Evolutionary conservation across 2,797 vertebrate genomes (phyloP), one percentile per base, ranked within the genome.

Genomic region (Tenualosa ilisha): DNA sequence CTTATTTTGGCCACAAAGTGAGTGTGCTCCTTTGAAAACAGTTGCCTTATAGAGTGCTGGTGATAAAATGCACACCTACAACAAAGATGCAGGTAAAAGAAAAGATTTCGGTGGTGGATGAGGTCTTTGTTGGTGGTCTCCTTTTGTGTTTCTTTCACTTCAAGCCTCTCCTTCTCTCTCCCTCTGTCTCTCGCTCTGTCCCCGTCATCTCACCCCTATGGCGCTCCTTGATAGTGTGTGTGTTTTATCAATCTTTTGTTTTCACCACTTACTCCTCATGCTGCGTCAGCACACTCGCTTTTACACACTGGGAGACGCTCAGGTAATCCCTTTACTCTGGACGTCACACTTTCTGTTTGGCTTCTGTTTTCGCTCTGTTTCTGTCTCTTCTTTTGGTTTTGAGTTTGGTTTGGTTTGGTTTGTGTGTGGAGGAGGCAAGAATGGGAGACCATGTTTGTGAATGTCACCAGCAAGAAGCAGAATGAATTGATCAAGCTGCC

Each of bases 271-370:
- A 89, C 88, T 92, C 92, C 92, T 63, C 92, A 93, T 93, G 95
- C 94, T 93, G 94, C 94, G 82, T 92, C 92, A 94, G 95, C 92
- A 93, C 94, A 89, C 92, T 94, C 91, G 93, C 93, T 90, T 94
- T 93, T 91, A 94, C 93, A 91, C 94, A 94, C 93, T 95, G 94
- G 95, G 94, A 92, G 91, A 89, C 87, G 53, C 93, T 94, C 90
- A 94, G 95, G 94, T 95, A 95, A 94, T 46, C 72, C 40, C 40
- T 22, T 46, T 46, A 46, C 6, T 43, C 46, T 40, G 26, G 31
- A 81, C 31, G 6, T 49, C 54, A 43, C 59, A 43, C 54, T 46
- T 83, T 86, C n/a, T n/a, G 31, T 83, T 46, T 61, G 82, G 49
- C 40, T 17, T 75, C 37, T 49, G 75, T 75, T 86, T 59, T 68